Evolutionary conservation across 2,888 invertebrate species (phyloP).

Genomic region (Chouioia cunea): DNA sequence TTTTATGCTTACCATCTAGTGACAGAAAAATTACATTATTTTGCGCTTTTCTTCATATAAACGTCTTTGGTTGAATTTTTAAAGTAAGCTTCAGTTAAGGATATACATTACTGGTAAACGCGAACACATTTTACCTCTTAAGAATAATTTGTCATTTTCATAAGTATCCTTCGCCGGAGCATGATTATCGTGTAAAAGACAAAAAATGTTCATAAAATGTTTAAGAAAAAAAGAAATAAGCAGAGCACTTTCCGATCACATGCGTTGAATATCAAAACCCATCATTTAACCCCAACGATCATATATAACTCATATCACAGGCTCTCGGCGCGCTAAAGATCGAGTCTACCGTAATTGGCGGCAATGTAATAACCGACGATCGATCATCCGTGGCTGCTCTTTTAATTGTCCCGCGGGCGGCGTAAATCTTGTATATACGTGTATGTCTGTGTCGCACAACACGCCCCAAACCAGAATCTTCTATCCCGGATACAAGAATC

Average conservation of each 20-base stretch:
- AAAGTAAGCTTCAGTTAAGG: no score
- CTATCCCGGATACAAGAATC: no score
- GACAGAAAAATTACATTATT: no score
- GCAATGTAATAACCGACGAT: conserved; percentile 37
- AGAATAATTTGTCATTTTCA: no score
- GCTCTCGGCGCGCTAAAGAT: conserved; percentile 6
- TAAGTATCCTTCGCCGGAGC: no score
- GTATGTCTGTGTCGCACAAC: neutral
- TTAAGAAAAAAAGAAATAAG: neutral
- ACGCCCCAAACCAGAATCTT: no score
- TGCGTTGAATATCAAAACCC: conserved; percentile 27
- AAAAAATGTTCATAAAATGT: neutral
- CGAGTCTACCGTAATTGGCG: conserved; percentile 33
- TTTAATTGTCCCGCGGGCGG: conserved; percentile 42
- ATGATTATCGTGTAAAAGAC: no score
- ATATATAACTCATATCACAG: conserved; percentile 24
- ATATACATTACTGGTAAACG: no score
- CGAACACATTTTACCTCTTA: no score
- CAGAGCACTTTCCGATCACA: neutral
- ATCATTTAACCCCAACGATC: conserved; percentile 18
- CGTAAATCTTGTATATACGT: conserved; percentile 38
- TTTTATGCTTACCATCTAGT: no score
- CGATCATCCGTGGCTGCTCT: conserved; percentile 34
- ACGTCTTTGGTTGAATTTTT: no score
- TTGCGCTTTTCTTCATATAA: no score